Percentiles rank a stretch among this genome's conserved stretches.
Conservation (phyloP, 2,113 vertebrate genomes). For the Etheostoma cragini region DNA sequence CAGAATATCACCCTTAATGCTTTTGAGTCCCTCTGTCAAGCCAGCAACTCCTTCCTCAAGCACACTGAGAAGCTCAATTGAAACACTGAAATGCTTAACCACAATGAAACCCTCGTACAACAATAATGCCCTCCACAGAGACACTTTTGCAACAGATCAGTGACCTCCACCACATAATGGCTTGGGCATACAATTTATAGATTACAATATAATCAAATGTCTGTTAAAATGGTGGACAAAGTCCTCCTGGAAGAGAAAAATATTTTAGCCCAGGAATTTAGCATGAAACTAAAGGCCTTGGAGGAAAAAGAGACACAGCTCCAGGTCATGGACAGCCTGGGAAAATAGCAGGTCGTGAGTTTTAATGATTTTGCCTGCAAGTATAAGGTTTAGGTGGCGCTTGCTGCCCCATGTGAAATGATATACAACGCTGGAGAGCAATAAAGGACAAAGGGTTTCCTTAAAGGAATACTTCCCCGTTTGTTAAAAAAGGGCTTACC, state of each 20-base stretch:
- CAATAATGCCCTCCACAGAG: background rate
- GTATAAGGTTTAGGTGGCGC: background rate
- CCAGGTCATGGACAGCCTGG: background rate
- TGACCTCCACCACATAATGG: background rate
- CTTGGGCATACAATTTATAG: background rate
- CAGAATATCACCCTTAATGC: background rate
- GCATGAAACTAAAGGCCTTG: background rate
- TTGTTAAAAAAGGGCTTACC: too few relatives aligned
- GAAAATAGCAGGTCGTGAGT: background rate
- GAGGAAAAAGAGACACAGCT: background rate
- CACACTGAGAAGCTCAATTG: background rate
- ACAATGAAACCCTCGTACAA: background rate
- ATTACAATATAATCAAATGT: background rate
- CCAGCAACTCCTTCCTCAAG: constrained; percentile 3
- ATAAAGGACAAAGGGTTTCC: background rate
- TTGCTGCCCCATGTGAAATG: background rate
- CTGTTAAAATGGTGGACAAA: background rate
- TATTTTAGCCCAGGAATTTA: background rate
- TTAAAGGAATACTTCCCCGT: too few relatives aligned
- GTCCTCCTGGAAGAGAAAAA: background rate
- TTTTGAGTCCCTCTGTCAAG: constrained; percentile 8
- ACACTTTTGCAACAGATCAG: background rate
- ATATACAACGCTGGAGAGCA: background rate
- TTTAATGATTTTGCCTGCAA: background rate
- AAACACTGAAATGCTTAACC: background rate